phyloP scores from a whole-genome alignment of 2,113 vertebrate genomes.

The Syngnathus floridae region DNA sequence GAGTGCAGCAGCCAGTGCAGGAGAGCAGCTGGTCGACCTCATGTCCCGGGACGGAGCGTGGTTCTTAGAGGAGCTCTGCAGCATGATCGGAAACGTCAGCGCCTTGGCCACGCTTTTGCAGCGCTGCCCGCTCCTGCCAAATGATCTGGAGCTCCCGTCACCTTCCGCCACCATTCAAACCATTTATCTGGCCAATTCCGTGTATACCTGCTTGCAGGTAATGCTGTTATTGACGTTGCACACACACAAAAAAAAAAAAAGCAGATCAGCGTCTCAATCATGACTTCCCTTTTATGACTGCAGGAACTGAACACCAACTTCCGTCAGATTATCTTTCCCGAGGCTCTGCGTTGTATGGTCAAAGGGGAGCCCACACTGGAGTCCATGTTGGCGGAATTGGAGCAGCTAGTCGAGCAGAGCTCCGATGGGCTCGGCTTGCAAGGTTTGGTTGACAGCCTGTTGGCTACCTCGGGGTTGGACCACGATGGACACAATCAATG shows the following conservation, averaged over 20 bases:
- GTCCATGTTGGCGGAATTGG: conserved; percentile 86
- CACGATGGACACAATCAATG: conserved; percentile 83
- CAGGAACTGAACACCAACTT: conserved; percentile 98
- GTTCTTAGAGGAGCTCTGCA: conserved; percentile 97
- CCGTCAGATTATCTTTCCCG: conserved; percentile 97
- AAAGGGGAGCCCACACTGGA: conserved; percentile 93
- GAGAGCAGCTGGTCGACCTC: conserved; percentile 90
- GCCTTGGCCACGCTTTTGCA: conserved; percentile 86
- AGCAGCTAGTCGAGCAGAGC: conserved; percentile 88
- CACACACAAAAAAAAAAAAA: neutral
- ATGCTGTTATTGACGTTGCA: neutral
- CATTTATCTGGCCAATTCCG: conserved; percentile 87
- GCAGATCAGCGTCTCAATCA: neutral
- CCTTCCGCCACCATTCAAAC: conserved; percentile 81
- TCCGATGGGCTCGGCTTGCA: conserved; percentile 86
- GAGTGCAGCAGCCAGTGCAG: conserved; percentile 87
- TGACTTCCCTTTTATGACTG: neutral
- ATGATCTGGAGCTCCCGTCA: conserved; percentile 88
- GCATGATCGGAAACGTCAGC: conserved; percentile 91
- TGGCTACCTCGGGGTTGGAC: conserved; percentile 81
- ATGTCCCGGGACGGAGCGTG: conserved; percentile 92
- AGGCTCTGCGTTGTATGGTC: conserved; percentile 90
- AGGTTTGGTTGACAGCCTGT: conserved; percentile 82
- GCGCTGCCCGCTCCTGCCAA: conserved; percentile 83
- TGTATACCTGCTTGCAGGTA: conserved; percentile 94